Base-by-base conservation (phyloP, 2,888 invertebrate species). In the Spodoptera exigua region DNA sequence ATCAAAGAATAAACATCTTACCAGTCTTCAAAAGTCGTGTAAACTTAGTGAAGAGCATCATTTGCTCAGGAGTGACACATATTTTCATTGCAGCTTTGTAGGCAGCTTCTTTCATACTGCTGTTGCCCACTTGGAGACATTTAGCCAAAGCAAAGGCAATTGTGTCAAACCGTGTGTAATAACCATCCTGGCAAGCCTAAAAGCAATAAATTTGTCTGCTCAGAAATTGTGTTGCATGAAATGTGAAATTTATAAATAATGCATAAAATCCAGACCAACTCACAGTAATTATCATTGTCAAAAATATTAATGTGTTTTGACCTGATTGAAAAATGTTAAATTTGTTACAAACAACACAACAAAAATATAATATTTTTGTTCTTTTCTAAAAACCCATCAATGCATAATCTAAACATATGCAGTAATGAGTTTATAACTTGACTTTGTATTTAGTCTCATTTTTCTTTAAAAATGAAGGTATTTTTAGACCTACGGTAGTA, bases 81-180 rank as follows among this genome's bases (percentile, higher is more conserved):
- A 97, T 89, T 78, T 95, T 91, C 54, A 88, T 75, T 1, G 95
- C 89, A 12, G 90, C 92, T 54, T 90, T 89, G 70, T 96, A 96
- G 0, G 95, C 94, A 3, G 91, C 92, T 57, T 91, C 89, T 71
- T 95, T 95, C 1, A 95, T 89, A 40, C 78, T 74, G 46, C 86
- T 70, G 7, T 85, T 75, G 0, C 90, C 90, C 37, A 85, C 85
- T 83, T 75, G 70, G 1, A 95, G 90, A 79, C 96, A 96, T 78
- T 96, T 92, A 1, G 96, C 95, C 46, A 96, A 84, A 12, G 96
- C 95, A 88, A 95, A 96, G 44, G 96, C 91, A n/a, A 96, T 88
- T 11, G 96, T 94, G 60, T 95, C 95, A 66, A 93, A 94, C 65
- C 95, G 89, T 13, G 94, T 95, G 63, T 93, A 93, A 83, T 89